A percentile compares a stretch with the other conserved stretches of the same genome.
These are phyloP conservation scores for Diuraphis noxia DNA, from an alignment of 1,140 invertebrate species.

Conservation along the genomic window DNA sequence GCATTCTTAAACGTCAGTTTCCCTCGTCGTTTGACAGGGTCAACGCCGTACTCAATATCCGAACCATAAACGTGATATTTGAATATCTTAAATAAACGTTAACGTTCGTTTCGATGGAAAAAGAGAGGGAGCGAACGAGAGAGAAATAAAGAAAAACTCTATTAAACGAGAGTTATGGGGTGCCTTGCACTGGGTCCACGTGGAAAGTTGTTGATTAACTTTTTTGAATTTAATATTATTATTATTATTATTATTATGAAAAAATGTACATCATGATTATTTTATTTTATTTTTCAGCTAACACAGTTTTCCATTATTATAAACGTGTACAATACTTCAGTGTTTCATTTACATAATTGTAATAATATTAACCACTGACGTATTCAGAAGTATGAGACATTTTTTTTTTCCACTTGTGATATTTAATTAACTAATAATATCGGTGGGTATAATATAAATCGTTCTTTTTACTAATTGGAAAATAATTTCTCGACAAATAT, in stretches of 20 bases:
- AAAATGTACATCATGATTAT: not conserved
- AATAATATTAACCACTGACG: not conserved
- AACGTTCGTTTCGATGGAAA: not conserved
- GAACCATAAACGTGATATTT: constrained; percentile 5
- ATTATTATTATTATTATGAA: not conserved
- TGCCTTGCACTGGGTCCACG: not conserved
- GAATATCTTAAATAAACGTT: constrained; percentile 17
- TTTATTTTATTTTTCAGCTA: not conserved
- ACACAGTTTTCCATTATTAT: not conserved
- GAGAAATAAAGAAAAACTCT: constrained; percentile 29
- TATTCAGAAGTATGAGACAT: not conserved
- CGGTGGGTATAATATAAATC: not conserved
- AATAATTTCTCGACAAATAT: not conserved
- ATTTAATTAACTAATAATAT: not conserved
- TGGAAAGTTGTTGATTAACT: not conserved
- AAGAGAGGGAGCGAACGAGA: not conserved
- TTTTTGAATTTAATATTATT: constrained; percentile 4
- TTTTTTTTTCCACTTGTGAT: not conserved
- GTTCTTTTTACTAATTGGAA: not conserved
- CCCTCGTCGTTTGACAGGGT: not conserved
- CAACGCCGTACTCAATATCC: constrained; percentile 22
- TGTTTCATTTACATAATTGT: not conserved
- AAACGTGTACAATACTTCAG: not conserved
- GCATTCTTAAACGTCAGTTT: constrained; percentile 27
- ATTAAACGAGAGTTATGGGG: not conserved